phyloP scores from a whole-genome alignment of 2,888 invertebrate species.

The Cryptus armator region DNA sequence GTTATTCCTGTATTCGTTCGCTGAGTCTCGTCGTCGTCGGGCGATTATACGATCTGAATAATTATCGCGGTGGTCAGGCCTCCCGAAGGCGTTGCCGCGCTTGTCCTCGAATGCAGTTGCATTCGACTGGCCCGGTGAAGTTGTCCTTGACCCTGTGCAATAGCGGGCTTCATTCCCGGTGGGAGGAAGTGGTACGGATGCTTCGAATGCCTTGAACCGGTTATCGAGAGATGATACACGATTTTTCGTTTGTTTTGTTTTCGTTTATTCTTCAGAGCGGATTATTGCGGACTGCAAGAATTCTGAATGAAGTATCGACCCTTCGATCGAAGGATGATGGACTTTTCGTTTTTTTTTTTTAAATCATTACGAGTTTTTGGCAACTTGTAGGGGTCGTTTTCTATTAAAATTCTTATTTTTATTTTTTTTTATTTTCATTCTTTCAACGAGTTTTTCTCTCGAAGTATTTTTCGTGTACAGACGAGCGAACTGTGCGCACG shows the following conservation, averaged over 20 bases:
- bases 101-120: slow-evolving; percentile 42
- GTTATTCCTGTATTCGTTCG: background rate
- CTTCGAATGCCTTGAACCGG: slow-evolving; percentile 34
- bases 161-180: slow-evolving; percentile 68
- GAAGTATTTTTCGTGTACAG: slow-evolving; percentile 58
- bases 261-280: background rate
- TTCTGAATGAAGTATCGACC: background rate
- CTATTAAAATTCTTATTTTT: background rate
- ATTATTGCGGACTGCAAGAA: background rate
- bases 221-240: slow-evolving; percentile 29
- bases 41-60: slow-evolving; percentile 36
- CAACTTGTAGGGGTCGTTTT: background rate
- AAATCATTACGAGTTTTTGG: background rate
- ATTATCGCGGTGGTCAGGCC: slow-evolving; percentile 61
- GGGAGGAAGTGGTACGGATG: slow-evolving; percentile 74
- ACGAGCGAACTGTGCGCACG: slow-evolving; percentile 39
- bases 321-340: background rate
- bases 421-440: background rate
- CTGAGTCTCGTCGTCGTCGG: slow-evolving; percentile 20
- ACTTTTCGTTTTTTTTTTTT: slow-evolving; percentile 1
- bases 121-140: slow-evolving; percentile 62
- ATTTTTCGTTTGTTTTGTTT: background rate
- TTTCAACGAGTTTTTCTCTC: slow-evolving; percentile 16
- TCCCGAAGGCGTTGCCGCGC: slow-evolving; percentile 48
- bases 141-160: slow-evolving; percentile 67